A percentile compares a stretch with the other conserved stretches of the same genome.
These are phyloP conservation scores for Eptesicus fuscus DNA, from an alignment of 2,113 vertebrate genomes.

Conservation along the genomic window DNA sequence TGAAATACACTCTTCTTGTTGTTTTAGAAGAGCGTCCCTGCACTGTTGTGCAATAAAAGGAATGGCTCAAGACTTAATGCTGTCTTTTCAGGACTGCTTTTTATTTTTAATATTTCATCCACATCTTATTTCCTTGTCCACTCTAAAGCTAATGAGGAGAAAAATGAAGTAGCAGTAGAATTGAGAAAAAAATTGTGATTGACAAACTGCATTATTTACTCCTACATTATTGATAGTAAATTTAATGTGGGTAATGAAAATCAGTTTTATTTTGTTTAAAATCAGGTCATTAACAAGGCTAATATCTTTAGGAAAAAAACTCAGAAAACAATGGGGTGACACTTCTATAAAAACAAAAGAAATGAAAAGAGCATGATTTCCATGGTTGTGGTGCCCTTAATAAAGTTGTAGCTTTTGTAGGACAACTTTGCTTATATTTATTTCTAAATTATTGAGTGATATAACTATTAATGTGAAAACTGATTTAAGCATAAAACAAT, in stretches of 20 bases:
- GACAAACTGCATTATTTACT: neutral
- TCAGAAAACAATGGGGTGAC: neutral
- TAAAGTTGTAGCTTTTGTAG: neutral
- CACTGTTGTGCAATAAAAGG: neutral
- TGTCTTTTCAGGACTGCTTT: neutral
- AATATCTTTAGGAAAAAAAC: neutral
- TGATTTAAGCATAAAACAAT: neutral
- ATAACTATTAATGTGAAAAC: neutral
- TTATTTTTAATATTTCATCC: constrained; percentile 11
- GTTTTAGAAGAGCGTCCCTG: neutral
- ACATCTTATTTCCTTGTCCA: neutral
- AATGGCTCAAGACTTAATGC: neutral
- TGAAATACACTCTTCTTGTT: constrained; percentile 4
- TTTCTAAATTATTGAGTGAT: constrained; percentile 27
- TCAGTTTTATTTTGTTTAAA: no score
- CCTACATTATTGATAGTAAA: neutral
- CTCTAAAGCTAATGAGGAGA: neutral
- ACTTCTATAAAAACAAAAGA: neutral
- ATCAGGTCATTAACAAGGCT: neutral
- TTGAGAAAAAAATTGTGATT: neutral
- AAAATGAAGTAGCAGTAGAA: neutral
- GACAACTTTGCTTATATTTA: constrained; percentile 11
- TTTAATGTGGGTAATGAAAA: neutral
- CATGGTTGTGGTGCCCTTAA: neutral
- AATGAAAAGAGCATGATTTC: neutral